phyloP scores from a whole-genome alignment of 2,797 vertebrate genomes.

The Melanotaenia pygmaea region DNA sequence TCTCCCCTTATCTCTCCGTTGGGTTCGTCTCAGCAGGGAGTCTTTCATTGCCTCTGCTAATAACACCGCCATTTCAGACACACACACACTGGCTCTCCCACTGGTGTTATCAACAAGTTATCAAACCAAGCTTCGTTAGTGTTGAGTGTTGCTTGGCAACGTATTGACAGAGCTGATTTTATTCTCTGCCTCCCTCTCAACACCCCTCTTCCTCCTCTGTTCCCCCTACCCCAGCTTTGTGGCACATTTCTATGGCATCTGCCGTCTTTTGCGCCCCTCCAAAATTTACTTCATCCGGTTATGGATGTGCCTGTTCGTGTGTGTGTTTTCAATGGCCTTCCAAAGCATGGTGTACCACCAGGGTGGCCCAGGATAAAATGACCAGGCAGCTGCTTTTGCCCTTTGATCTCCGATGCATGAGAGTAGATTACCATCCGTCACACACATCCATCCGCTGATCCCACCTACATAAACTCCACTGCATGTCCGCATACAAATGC shows the following conservation, averaged over 20 bases:
- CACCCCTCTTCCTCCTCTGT: slow-evolving; percentile 26
- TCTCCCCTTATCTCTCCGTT: slow-evolving; percentile 68
- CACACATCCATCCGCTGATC: slow-evolving; percentile 42
- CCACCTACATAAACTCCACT: slow-evolving; percentile 45
- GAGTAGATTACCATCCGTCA: slow-evolving; percentile 61
- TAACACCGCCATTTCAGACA: slow-evolving; percentile 52
- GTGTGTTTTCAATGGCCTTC: slow-evolving; percentile 14
- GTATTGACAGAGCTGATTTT: slow-evolving; percentile 72
- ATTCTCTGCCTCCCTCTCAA: slow-evolving; percentile 29
- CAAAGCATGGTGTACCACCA: slow-evolving; percentile 43
- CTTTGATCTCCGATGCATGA: slow-evolving; percentile 74
- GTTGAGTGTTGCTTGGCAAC: slow-evolving; percentile 78
- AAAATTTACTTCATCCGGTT: slow-evolving; percentile 44
- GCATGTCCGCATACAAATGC: slow-evolving; percentile 23
- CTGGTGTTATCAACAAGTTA: slow-evolving; percentile 77
- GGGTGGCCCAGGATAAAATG: slow-evolving; percentile 69
- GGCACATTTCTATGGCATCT: slow-evolving; percentile 64
- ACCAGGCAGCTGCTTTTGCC: slow-evolving; percentile 50
- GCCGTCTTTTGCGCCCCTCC: slow-evolving; percentile 43
- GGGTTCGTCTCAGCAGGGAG: slow-evolving; percentile 63
- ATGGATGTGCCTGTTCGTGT: slow-evolving; percentile 19
- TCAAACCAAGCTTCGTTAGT: slow-evolving; percentile 74
- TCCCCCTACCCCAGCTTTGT: slow-evolving; percentile 45
- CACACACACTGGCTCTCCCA: slow-evolving; percentile 49
- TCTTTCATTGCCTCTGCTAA: slow-evolving; percentile 68